Evolutionary conservation across 2,888 invertebrate genomes (phyloP), one percentile per base, ranked within the genome.

Genomic region (Craniophora ligustri): DNA sequence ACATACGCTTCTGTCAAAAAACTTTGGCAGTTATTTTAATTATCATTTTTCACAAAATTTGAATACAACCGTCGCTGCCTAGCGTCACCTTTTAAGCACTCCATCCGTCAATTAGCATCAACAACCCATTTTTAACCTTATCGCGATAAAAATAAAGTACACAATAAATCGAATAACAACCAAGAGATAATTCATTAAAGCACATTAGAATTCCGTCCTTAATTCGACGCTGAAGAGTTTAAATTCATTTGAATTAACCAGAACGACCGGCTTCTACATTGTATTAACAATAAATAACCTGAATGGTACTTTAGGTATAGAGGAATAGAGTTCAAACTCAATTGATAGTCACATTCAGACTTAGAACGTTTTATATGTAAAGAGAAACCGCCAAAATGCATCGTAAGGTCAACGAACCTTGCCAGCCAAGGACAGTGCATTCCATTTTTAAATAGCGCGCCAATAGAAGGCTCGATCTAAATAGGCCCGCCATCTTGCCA

Each of bases 391-490:
- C 93, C 93, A 82, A 93, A 93, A 93, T 93, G 93, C 93, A 93
- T 91, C 88, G 91, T 88, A 89, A 92, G 93, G 92, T 92, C 89
- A 84, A 91, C 87, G 92, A 91, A 89, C 92, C 83, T 78, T 58
- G 80, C 79, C 77, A 85, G 80, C 92, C 92, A 93, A 93, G 93
- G 93, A 93, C 93, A 93, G 89, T 88, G 92, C 92, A 93, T 92
- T 92, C 91, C 90, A 90, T 92, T 92, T 92, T 92, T 91, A 89
- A 91, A 91, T 93, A 92, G 92, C 92, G 86, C 87, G 84, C 92
- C 92, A 91, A 92, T 92, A 92, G 92, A 91, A 88, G 86, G 88
- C 88, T 83, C 84, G 85, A 87, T 91, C 93, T 93, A 92, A 92
- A 91, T 91, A 91, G 89, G 85, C 73, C 88, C 84, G 92, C 92